phyloP scores from a whole-genome alignment of 2,888 invertebrate species.

The Heliothis peltigera region DNA sequence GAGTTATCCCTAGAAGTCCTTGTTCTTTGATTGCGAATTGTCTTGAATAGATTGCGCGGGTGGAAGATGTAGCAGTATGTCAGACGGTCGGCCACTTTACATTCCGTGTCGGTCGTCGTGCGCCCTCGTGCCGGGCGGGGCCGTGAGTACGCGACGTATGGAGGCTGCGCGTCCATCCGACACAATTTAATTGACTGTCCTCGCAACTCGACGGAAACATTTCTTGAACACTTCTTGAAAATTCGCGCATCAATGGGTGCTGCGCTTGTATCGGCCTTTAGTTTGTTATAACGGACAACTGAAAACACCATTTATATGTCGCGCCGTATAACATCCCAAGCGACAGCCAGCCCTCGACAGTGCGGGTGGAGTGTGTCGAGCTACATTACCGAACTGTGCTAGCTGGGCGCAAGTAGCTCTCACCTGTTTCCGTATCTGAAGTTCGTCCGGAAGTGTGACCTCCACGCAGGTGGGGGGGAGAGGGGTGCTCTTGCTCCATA shows the following conservation, averaged over 20 bases:
- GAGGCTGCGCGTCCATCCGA: background rate
- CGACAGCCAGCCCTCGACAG: no score
- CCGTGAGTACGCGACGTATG: background rate
- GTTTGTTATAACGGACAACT: conserved; percentile 1
- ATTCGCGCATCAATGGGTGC: background rate
- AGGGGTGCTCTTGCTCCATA: no score
- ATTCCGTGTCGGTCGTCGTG: background rate
- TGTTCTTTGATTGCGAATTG: background rate
- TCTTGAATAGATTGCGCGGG: background rate
- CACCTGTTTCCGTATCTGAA: conserved; percentile 17
- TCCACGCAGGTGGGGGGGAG: no score
- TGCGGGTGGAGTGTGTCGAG: no score
- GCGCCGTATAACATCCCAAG: no score
- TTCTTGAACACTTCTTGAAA: background rate
- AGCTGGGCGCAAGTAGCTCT: background rate
- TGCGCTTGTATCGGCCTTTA: background rate
- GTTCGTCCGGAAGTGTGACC: conserved; percentile 19
- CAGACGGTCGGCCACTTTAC: background rate
- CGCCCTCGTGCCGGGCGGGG: background rate
- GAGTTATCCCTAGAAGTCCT: background rate
- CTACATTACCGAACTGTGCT: background rate
- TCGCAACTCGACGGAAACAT: background rate
- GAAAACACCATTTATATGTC: no score
- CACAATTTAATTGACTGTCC: conserved; percentile 7
- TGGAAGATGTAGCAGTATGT: background rate